phyloP scores from a whole-genome alignment of 1,140 invertebrate species.

The Arion vulgaris region DNA sequence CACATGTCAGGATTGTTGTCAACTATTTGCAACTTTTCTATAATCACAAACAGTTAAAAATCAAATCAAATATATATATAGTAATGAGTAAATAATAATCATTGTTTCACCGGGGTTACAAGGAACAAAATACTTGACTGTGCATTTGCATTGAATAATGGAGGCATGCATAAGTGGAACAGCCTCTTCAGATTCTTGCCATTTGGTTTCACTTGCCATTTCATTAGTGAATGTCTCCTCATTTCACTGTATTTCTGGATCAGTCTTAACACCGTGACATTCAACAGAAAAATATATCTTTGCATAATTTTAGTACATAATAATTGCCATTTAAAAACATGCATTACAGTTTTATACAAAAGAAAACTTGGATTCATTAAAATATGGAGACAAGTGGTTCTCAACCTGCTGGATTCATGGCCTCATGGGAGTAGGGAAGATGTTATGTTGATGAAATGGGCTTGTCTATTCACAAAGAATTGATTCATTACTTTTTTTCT shows the following conservation, averaged over 20 bases:
- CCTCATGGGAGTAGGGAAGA: too few relatives aligned
- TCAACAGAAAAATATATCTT: neutral
- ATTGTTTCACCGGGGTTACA: constrained; percentile 2
- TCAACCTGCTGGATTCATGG: neutral
- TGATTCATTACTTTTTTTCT: too few relatives aligned
- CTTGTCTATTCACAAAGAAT: too few relatives aligned
- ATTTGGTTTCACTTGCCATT: constrained; percentile 2
- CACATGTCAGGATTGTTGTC: too few relatives aligned
- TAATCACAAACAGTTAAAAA: too few relatives aligned
- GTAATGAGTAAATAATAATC: neutral
- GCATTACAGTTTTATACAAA: neutral
- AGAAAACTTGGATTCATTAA: neutral
- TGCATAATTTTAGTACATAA: neutral
- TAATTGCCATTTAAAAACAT: constrained; percentile 15
- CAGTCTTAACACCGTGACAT: neutral
- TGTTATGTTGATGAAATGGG: too few relatives aligned
- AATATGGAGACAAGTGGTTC: neutral
- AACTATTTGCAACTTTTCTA: too few relatives aligned
- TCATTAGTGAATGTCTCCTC: too few relatives aligned
- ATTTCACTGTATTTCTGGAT: neutral
- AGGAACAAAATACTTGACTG: neutral
- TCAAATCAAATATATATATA: neutral
- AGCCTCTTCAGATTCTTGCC: neutral
- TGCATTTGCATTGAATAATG: neutral
- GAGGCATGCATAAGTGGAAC: neutral